Evolutionary conservation across 2,888 invertebrate genomes (phyloP), one percentile per base, ranked within the genome.

Genomic region (Xylophagus ater): DNA sequence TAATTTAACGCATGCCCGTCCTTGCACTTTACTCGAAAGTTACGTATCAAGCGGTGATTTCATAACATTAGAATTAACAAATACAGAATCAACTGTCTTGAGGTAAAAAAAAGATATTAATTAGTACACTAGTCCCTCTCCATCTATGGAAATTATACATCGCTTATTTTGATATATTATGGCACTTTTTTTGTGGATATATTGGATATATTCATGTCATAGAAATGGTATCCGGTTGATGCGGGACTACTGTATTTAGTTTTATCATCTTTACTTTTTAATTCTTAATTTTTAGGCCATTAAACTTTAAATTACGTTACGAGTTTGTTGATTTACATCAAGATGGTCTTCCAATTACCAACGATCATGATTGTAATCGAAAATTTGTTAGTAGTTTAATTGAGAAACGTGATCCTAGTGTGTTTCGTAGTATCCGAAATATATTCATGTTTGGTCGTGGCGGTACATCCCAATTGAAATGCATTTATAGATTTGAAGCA

Each of bases 291-390:
- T 58, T n/a, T 58, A 87, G 88, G 53, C 85, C 87, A 1, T 76
- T 89, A 32, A 78, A 80, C 52, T 89, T 88, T 59, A 81, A 83
- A 57, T 79, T 87, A 0, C 72, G 85, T 18, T 89, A 88, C 64
- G 89, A 89, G 62, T 89, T 89, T 56, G 87, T 89, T 28, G 87
- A 88, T 58, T 68, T 87, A 7, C 82, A 86, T 52, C 81, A 87
- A 65, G 88, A 87, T 49, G 88, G 88, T 0, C 77, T 84, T 50
- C 76, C 81, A 0, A 80, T 78, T 66, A 82, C 80, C 4, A 82
- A 81, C 1, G 64, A 64, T 30, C 56, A 62, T 35, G 65, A 62
- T 23, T 89, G 89, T 56, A 82, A 82, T 17, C 73, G 88, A 37
- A 73, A 78, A 49, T 88, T 88, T 59, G 72, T 77, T 34, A 81